Conservation (phyloP, 2,888 invertebrate genomes). For the Gasteruption jaculator region DNA sequence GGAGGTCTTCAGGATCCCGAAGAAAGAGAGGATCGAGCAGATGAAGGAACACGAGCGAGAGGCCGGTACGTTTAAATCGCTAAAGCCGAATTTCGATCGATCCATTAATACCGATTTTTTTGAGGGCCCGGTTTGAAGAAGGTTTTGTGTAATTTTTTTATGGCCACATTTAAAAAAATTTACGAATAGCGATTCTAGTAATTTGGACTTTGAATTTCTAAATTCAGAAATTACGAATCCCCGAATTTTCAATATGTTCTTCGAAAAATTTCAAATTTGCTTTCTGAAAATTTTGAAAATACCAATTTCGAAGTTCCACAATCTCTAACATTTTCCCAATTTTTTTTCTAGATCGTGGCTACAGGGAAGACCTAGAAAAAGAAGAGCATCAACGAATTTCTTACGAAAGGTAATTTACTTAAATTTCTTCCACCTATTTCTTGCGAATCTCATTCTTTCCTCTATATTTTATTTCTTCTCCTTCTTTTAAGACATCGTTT, state of each 20-base stretch:
- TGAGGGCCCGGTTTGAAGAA: too few relatives aligned
- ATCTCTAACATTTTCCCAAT: constrained; percentile 2
- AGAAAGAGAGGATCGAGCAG: constrained; percentile 88
- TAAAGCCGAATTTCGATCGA: too few relatives aligned
- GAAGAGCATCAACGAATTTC: constrained; percentile 43
- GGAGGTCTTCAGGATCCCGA: constrained; percentile 86
- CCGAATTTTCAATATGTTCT: too few relatives aligned
- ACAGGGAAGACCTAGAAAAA: constrained; percentile 48
- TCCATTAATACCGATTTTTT: too few relatives aligned
- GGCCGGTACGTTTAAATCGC: constrained; percentile 62
- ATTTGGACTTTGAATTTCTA: too few relatives aligned
- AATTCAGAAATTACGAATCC: too few relatives aligned
- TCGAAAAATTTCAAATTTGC: neutral
- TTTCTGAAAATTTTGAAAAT: neutral
- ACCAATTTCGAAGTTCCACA: too few relatives aligned
- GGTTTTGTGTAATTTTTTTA: neutral
- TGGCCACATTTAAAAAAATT: neutral
- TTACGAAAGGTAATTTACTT: constrained; percentile 45
- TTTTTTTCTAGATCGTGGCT: constrained; percentile 44
- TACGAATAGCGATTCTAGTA: neutral
- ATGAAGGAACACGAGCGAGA: constrained; percentile 94
- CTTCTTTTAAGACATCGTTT: constrained; percentile 28
- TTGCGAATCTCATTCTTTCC: too few relatives aligned
- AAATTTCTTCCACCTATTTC: neutral
- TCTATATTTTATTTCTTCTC: constrained; percentile 21